phyloP scores from a whole-genome alignment of 2,113 vertebrate genomes.

The Oncorhynchus keta region DNA sequence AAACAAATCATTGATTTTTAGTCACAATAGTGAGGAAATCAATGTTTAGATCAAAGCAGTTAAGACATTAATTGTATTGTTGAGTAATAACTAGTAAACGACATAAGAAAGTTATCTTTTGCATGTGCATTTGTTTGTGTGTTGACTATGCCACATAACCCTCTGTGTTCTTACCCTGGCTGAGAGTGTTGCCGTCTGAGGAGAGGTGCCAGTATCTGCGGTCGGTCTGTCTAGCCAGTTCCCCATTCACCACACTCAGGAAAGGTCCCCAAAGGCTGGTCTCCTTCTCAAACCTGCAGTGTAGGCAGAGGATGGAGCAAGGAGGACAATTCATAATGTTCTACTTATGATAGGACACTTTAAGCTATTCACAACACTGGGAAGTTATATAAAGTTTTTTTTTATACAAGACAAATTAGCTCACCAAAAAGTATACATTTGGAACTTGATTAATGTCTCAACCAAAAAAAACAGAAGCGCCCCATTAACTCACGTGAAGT shows the following conservation, averaged over 20 bases:
- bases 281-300: conserved; percentile 78
- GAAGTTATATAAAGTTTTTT: background rate
- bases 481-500: conserved; percentile 80
- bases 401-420: background rate
- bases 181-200: conserved; percentile 64
- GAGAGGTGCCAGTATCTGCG: conserved; percentile 83
- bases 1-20: conserved; percentile 15
- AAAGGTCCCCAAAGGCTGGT: conserved; percentile 82
- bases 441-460: background rate
- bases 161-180: conserved; percentile 73
- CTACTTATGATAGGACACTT: background rate
- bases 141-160: too few species aligned
- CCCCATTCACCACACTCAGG: conserved; percentile 79
- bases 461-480: background rate
- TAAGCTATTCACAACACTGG: background rate
- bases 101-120: background rate
- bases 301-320: background rate
- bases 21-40: background rate
- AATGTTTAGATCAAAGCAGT: background rate
- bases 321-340: background rate
- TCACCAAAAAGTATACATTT: background rate
- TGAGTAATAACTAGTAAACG: background rate
- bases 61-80: background rate
- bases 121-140: background rate
- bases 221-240: conserved; percentile 66